phyloP scores from a whole-genome alignment of 1,140 invertebrate genomes.

The Hestina assimilis region DNA sequence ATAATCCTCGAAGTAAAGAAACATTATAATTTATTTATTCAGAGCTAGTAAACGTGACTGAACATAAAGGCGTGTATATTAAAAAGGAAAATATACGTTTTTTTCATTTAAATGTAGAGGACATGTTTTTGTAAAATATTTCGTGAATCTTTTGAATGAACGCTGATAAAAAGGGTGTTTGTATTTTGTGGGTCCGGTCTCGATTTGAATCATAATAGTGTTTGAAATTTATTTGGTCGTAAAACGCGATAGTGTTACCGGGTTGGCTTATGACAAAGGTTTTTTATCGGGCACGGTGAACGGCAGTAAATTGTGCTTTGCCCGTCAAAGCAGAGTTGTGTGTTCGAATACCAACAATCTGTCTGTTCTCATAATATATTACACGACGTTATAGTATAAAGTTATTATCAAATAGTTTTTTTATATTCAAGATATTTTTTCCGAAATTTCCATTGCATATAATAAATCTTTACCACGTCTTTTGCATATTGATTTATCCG shows the following conservation, averaged over 20 bases:
- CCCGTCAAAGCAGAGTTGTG: conserved; percentile 53
- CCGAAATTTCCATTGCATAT: too few relatives aligned
- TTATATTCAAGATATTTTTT: too few relatives aligned
- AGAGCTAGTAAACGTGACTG: conserved; percentile 43
- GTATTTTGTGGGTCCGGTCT: conserved; percentile 59
- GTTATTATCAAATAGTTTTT: too few relatives aligned
- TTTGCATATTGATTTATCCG: too few relatives aligned
- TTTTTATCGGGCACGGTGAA: conserved; percentile 65
- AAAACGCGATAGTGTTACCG: conserved; percentile 63
- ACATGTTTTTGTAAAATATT: conserved; percentile 60
- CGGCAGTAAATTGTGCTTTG: conserved; percentile 68
- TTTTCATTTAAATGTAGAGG: conserved; percentile 29
- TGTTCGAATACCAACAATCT: conserved; percentile 17
- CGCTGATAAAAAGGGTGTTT: conserved; percentile 58
- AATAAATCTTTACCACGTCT: too few relatives aligned
- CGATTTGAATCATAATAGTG: conserved; percentile 76
- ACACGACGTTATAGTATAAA: not conserved
- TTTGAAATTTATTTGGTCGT: conserved; percentile 75
- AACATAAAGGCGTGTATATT: conserved; percentile 26
- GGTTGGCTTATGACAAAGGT: conserved; percentile 67
- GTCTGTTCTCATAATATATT: conserved; percentile 23
- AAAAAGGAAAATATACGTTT: conserved; percentile 22
- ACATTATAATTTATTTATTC: conserved; percentile 20
- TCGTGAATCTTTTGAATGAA: conserved; percentile 54
- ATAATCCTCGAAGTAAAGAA: conserved; percentile 15